A percentile compares a stretch with the other conserved stretches of the same genome.
Conservation (phyloP, 2,888 invertebrate genomes). For the Vanessa cardui region DNA sequence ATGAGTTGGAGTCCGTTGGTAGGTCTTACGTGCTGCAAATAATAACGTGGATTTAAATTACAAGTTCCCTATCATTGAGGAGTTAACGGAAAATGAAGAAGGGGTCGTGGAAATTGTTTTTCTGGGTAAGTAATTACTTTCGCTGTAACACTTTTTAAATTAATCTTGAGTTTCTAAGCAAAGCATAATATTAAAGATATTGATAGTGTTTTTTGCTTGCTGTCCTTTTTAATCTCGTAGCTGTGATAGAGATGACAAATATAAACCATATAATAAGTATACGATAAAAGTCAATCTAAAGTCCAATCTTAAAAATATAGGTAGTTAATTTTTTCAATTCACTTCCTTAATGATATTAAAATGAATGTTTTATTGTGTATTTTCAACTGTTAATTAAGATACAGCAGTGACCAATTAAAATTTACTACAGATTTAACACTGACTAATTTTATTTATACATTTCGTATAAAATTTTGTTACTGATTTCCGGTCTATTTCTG, state of each 20-base stretch:
- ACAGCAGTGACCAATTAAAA: too few species aligned
- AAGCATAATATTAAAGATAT: not conserved
- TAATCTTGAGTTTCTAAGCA: not conserved
- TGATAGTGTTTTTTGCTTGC: too few species aligned
- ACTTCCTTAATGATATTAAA: too few species aligned
- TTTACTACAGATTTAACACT: not conserved
- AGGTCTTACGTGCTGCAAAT: not conserved
- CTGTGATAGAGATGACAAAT: too few species aligned
- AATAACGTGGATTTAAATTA: conserved; percentile 18
- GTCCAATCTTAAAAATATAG: too few species aligned
- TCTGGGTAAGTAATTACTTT: conserved; percentile 26
- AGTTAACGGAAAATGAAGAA: conserved; percentile 14
- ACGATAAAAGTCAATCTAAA: too few species aligned
- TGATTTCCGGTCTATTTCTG: conserved; percentile 2
- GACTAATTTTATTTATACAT: not conserved
- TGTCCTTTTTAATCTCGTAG: too few species aligned
- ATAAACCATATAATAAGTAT: too few species aligned
- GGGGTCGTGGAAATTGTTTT: conserved; percentile 26
- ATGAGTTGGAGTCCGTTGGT: not conserved
- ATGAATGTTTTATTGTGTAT: too few species aligned
- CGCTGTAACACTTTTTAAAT: not conserved
- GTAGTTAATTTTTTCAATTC: too few species aligned
- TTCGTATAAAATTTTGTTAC: not conserved
- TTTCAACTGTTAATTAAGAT: too few species aligned
- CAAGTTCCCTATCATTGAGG: conserved; percentile 4